Percentiles rank a stretch among this genome's conserved stretches.
phyloP scores from a whole-genome alignment of 2,113 vertebrate genomes.

The Typhlomys cinereus region DNA sequence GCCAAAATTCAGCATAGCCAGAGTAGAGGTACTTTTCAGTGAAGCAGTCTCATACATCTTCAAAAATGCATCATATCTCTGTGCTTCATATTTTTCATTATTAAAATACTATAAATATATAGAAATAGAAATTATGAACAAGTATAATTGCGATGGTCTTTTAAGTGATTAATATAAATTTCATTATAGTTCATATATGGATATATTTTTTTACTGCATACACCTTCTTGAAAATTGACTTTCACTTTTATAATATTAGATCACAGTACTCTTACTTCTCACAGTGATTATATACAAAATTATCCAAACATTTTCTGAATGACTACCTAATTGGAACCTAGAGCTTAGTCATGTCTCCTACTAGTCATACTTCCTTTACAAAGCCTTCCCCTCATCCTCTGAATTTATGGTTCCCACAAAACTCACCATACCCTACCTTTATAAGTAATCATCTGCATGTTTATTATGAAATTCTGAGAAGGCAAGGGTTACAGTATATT shows the following conservation, averaged over 20 bases:
- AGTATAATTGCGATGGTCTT: conserved; percentile 15
- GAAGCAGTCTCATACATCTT: conserved; percentile 95
- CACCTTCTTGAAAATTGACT: conserved; percentile 14
- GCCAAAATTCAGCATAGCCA: conserved; percentile 97
- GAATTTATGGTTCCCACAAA: background rate
- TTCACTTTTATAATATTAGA: conserved; percentile 11
- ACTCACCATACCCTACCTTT: background rate
- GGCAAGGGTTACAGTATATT: background rate
- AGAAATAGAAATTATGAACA: conserved; percentile 40
- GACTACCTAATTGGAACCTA: background rate
- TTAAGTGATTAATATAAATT: conserved; percentile 8
- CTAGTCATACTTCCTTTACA: conserved; percentile 13
- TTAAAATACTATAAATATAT: conserved; percentile 93
- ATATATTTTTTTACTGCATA: conserved; percentile 9
- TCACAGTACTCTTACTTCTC: background rate
- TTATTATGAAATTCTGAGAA: conserved; percentile 12
- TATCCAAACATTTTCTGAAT: conserved; percentile 48
- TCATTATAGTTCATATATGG: conserved; percentile 9
- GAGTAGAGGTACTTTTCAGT: conserved; percentile 95
- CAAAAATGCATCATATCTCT: conserved; percentile 93
- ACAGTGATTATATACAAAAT: conserved; percentile 46
- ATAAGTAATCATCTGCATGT: background rate
- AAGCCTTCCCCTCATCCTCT: background rate
- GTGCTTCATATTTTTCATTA: conserved; percentile 97
- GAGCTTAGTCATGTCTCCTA: conserved; percentile 17